Evolutionary conservation across 2,113 vertebrate genomes (phyloP).

Genomic region (Muscicapa adusta): DNA sequence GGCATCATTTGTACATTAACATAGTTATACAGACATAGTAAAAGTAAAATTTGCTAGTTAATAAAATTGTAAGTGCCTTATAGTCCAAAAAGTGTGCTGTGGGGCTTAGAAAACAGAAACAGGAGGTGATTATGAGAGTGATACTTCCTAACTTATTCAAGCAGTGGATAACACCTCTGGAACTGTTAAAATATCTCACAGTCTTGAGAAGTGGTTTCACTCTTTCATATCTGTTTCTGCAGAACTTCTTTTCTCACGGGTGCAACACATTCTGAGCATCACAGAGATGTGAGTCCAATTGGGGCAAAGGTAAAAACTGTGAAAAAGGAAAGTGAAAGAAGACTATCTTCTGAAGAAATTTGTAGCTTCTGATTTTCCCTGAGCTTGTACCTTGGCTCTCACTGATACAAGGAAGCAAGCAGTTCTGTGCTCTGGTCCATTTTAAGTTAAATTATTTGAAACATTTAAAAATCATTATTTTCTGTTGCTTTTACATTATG

Average conservation of each 20-base stretch:
- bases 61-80: background rate
- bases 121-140: background rate
- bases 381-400: background rate
- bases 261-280: background rate
- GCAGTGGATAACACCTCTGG: background rate
- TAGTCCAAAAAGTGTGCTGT: background rate
- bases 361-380: background rate
- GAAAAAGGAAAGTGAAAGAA: background rate
- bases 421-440: background rate
- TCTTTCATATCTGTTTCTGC: background rate
- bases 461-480: background rate
- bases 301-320: background rate
- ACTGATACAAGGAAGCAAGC: background rate
- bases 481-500: background rate
- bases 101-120: background rate
- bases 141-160: background rate
- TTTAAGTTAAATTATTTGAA: background rate
- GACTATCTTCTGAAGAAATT: background rate
- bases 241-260: background rate
- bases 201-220: background rate
- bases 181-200: background rate
- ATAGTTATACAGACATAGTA: background rate
- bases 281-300: background rate
- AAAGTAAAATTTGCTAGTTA: background rate
- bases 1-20: background rate